Evolutionary conservation across 2,113 vertebrate species (phyloP).

Genomic region (Gulo gulo): DNA sequence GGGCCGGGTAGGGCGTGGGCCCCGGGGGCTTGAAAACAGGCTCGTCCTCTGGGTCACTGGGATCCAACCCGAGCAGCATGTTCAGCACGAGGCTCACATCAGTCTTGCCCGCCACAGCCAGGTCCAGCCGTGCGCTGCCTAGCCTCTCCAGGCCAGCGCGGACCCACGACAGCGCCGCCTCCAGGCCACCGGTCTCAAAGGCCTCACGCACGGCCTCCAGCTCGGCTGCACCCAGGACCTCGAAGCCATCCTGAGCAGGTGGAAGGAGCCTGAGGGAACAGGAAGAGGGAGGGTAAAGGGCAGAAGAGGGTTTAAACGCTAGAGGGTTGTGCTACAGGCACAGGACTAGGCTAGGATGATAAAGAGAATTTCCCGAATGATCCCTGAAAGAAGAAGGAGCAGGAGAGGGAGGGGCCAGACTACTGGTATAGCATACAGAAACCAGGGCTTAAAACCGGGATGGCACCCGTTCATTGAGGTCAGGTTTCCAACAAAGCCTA

Average conservation of each 20-base stretch:
- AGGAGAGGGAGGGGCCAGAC: not conserved
- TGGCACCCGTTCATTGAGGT: not conserved
- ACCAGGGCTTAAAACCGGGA: not conserved
- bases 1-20: constrained; percentile 72
- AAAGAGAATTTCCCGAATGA: not conserved
- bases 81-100: constrained; percentile 77
- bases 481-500: not conserved
- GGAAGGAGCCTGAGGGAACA: constrained; percentile 65
- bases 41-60: constrained; percentile 64
- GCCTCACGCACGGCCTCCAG: constrained; percentile 79
- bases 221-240: constrained; percentile 77
- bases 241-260: constrained; percentile 75
- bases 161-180: constrained; percentile 76
- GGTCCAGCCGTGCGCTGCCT: constrained; percentile 72
- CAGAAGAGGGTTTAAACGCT: rapidly evolving
- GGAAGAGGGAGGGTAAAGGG: not conserved
- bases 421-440: not conserved
- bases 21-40: constrained; percentile 3
- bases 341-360: not conserved
- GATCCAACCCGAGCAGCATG: constrained; percentile 73
- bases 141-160: constrained; percentile 77
- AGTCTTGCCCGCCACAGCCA: constrained; percentile 59
- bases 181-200: constrained; percentile 78
- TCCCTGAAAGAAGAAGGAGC: not conserved
- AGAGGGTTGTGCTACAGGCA: not conserved